These are phyloP conservation scores for Polypterus senegalus DNA, from an alignment of 2,113 vertebrate species.

Conservation along the genomic window DNA sequence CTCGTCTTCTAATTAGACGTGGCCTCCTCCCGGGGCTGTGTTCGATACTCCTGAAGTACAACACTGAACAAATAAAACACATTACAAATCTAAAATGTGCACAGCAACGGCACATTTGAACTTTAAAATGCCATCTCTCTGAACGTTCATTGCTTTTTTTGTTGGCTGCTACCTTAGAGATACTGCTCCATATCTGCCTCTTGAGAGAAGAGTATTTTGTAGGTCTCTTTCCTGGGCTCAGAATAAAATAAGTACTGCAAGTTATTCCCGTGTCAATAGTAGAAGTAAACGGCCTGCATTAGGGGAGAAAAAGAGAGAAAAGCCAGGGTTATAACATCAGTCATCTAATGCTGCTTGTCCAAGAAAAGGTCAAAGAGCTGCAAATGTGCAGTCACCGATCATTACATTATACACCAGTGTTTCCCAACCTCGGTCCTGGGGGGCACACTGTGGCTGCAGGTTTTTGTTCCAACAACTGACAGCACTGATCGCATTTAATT, in stretches of 20 bases:
- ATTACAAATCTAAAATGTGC: too few species aligned
- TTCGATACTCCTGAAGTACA: too few species aligned
- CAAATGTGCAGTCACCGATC: not conserved
- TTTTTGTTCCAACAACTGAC: not conserved
- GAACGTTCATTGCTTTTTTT: not conserved
- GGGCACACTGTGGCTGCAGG: not conserved
- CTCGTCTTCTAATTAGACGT: too few species aligned
- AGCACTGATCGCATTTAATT: not conserved
- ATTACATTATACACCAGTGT: not conserved
- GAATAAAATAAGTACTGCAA: conserved; percentile 28
- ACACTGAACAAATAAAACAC: too few species aligned
- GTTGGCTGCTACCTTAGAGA: conserved; percentile 21
- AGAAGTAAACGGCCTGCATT: conserved; percentile 34
- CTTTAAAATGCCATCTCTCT: not conserved
- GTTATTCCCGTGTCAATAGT: conserved; percentile 32
- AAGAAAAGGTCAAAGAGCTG: not conserved
- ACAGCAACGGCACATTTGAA: too few species aligned
- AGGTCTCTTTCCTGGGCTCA: conserved; percentile 27
- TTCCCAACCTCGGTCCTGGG: not conserved
- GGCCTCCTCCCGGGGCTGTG: too few species aligned
- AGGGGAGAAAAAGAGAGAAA: conserved; percentile 20
- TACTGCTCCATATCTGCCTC: conserved; percentile 7
- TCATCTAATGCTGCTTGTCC: not conserved
- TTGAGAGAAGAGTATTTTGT: conserved; percentile 18
- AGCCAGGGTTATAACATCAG: conserved; percentile 11